Base-by-base conservation (phyloP, 2,797 vertebrate genomes). In the Phyllotis vaccarum region DNA sequence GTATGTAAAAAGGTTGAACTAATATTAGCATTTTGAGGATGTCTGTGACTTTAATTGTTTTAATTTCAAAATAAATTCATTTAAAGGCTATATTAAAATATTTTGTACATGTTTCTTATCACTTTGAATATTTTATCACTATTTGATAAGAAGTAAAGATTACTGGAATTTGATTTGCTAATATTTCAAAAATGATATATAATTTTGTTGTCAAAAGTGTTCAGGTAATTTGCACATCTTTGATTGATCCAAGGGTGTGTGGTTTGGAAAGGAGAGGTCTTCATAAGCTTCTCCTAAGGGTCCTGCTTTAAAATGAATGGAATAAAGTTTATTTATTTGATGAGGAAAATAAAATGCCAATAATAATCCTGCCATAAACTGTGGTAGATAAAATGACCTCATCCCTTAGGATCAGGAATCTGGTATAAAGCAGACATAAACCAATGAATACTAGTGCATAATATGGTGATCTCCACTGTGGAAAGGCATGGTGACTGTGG, bases 11-110 rank as follows among this genome's bases (percentile, higher is more conserved):
- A 72, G 34, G 37, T 93, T 87, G 62, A 91, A 90, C 37, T 88
- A 82, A 86, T 46, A 81, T 0, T 31, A 64, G 31, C n/a, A 1
- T 19, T 80, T 34, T 72, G 60, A 62, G 64, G 90, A 54, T 82
- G 70, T 40, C 58, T 62, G 0, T 78, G 92, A 56, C 29, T 94
- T 93, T 78, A 89, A 56, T 86, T n/a, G 17, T 17, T 90, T 93
- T 72, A 52, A 86, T 16, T 62, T 94, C 68, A 49, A 95, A 91
- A 93, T 94, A 94, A 86, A 82, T 95, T 89, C 34, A 22, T 76
- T 29, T 68, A 56, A 94, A 85, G 90, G 2, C 11, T 56, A 31
- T 60, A 52, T 66, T 93, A 76, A 74, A 90, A 96, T 43, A 16
- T 34, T 5, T 87, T 37, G 10, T 81, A 31, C 37, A 52, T 22